Base-by-base conservation (phyloP, 2,888 invertebrate species). In the Pecten maximus region DNA sequence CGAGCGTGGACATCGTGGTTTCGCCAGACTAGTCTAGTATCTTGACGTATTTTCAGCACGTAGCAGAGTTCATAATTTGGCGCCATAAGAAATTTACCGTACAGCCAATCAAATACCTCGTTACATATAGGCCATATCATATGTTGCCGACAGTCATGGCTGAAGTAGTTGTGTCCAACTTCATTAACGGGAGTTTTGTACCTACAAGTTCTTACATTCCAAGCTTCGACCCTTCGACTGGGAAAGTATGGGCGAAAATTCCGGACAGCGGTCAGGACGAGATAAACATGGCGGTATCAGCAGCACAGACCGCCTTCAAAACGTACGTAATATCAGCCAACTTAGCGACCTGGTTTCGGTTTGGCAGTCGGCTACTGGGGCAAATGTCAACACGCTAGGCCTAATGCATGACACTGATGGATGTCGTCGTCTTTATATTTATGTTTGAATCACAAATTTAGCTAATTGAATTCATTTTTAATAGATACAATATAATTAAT, bases 231-330 rank as follows among this genome's bases (percentile, higher is more conserved):
- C 97, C 97, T 0, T 96, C 97, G 0, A 97, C 96, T 8, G 97
- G 97, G 2, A 90, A 95, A 88, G 95, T 97, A 3, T 96, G 96
- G 96, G 97, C 97, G 3, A 94, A 95, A 90, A 95, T 97, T 40
- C 97, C 97, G 0, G 97, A 97, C 95, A 97, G 97, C 89, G 95
- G 95, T 28, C 94, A 92, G 16, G 89, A 88, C 0, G 97, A 97
- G 40, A 96, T 97, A 0, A 94, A 96, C 35, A 89, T 40, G 23
- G 97, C 97, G 15, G 97, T 97, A 0, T 90, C 92, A 40, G 97
- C 97, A 0, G 97, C 97, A 0, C 95, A 96, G 74, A 92, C 93
- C 8, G 97, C 97, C 0, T 97, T 97, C 94, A 93, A 94, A 90
- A 94, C 93, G 97, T 97, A 94, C 93, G 94, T 93, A 87, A n/a